phyloP scores from a whole-genome alignment of 2,888 invertebrate genomes.

The Brachycybe producta region DNA sequence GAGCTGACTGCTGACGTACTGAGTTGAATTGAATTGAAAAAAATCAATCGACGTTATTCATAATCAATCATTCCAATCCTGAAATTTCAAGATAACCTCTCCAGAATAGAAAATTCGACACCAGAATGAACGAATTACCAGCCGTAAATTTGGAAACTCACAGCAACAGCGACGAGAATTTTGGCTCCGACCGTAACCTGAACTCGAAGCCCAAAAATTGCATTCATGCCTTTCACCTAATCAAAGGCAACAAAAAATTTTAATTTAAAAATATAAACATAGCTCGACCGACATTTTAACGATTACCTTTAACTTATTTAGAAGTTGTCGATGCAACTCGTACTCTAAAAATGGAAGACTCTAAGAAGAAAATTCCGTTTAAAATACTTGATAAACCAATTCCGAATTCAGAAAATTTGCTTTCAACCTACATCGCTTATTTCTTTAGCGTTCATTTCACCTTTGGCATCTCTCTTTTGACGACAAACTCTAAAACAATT shows the following conservation, averaged over 20 bases:
- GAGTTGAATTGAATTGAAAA: too few relatives aligned
- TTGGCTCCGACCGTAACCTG: constrained; percentile 74
- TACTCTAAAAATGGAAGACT: constrained; percentile 91
- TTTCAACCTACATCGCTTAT: constrained; percentile 50
- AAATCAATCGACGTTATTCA: too few relatives aligned
- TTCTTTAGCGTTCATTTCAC: constrained; percentile 51
- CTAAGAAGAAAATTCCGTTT: constrained; percentile 39
- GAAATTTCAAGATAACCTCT: too few relatives aligned
- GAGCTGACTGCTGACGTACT: too few relatives aligned
- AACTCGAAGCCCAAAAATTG: constrained; percentile 69
- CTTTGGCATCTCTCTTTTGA: constrained; percentile 27
- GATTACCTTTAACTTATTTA: constrained; percentile 66
- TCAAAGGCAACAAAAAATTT: constrained; percentile 10
- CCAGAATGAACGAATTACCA: too few relatives aligned
- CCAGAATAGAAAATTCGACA: too few relatives aligned
- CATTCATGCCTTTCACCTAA: constrained; percentile 78
- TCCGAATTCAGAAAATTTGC: constrained; percentile 5
- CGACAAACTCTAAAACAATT: constrained; percentile 31
- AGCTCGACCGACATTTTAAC: neutral
- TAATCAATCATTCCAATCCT: too few relatives aligned
- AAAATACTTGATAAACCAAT: constrained; percentile 3
- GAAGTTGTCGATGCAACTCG: constrained; percentile 76
- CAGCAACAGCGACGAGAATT: constrained; percentile 70
- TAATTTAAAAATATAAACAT: neutral
- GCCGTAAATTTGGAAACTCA: too few relatives aligned